Evolutionary conservation across 2,113 vertebrate genomes (phyloP).

Genomic region (Lophochroa leadbeateri): DNA sequence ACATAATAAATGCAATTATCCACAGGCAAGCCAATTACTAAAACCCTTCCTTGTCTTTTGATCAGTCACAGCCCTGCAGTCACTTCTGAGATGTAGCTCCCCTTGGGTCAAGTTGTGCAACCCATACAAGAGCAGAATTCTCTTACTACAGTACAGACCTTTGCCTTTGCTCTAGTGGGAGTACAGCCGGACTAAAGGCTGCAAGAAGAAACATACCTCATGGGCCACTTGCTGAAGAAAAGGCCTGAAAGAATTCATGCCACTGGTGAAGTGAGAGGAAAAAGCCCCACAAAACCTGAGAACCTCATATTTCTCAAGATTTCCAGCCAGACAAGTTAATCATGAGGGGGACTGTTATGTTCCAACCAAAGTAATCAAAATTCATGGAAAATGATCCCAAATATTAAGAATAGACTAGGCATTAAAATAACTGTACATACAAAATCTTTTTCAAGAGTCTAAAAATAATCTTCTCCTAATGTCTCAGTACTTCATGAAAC

Average conservation of each 20-base stretch:
- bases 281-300: background rate
- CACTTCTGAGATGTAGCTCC: background rate
- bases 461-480: background rate
- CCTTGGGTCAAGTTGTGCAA: background rate
- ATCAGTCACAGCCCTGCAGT: background rate
- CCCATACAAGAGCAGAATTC: background rate
- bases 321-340: background rate
- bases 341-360: fast-evolving
- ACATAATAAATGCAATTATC: background rate
- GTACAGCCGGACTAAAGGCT: background rate
- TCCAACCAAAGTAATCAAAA: background rate
- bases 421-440: background rate
- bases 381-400: background rate
- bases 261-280: background rate
- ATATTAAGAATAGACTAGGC: background rate
- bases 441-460: background rate
- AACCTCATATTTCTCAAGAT: background rate
- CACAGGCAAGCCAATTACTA: background rate
- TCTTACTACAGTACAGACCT: background rate
- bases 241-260: background rate
- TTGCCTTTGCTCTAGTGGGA: background rate
- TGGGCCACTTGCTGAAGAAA: background rate
- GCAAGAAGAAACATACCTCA: background rate
- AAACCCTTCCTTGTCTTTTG: background rate
- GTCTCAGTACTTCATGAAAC: background rate